These are phyloP conservation scores for Stratiomys singularior DNA, from an alignment of 2,888 invertebrate species.

Conservation along the genomic window DNA sequence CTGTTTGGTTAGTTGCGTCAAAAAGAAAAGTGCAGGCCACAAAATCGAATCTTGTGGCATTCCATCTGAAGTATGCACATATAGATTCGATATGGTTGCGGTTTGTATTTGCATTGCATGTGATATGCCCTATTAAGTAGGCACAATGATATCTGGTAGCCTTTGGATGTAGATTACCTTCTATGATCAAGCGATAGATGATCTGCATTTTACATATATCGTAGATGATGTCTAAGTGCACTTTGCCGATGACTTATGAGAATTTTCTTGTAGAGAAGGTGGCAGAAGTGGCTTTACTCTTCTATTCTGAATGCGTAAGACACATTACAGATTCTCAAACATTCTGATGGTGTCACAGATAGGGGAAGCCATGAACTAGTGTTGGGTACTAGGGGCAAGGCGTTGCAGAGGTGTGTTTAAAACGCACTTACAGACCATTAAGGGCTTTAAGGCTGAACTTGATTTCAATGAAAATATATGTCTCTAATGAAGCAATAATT, in stretches of 20 bases:
- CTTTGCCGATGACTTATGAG: neutral
- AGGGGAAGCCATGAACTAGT: neutral
- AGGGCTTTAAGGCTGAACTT: too few relatives aligned
- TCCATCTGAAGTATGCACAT: neutral
- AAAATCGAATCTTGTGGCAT: constrained; percentile 11
- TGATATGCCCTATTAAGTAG: neutral
- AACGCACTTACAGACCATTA: too few relatives aligned
- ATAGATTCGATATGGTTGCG: constrained; percentile 3
- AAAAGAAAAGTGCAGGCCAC: constrained; percentile 18
- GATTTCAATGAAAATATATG: too few relatives aligned
- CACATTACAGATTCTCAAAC: neutral
- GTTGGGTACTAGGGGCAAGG: neutral
- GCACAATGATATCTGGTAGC: neutral
- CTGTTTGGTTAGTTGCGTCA: constrained; percentile 11
- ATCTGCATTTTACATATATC: neutral
- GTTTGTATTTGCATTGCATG: neutral
- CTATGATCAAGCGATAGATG: neutral
- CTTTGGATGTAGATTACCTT: neutral
- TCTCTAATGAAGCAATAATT: too few relatives aligned
- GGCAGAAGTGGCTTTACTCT: neutral
- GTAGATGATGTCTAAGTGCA: neutral
- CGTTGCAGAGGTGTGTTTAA: too few relatives aligned
- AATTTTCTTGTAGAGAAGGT: too few relatives aligned
- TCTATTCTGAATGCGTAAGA: neutral
- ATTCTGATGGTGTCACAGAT: constrained; percentile 12